A percentile compares a stretch with the other conserved stretches of the same genome.
Conservation (phyloP, 2,797 vertebrate species). For the Pelobates cultripes region DNA sequence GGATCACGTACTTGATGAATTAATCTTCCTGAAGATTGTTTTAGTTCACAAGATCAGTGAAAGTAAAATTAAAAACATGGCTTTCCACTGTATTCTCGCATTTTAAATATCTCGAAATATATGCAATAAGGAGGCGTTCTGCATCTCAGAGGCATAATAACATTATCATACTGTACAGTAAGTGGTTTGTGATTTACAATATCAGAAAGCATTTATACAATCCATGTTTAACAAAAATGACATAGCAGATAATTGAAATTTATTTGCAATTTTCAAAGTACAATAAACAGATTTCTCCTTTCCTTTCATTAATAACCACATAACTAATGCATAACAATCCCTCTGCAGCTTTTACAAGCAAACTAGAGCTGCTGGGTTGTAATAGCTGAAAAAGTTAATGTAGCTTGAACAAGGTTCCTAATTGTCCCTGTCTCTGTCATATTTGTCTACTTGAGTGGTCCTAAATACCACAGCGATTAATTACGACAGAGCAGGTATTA, state of each 20-base stretch:
- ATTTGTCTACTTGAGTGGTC: slow-evolving; percentile 96
- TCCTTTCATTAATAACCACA: slow-evolving; percentile 89
- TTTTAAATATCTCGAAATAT: slow-evolving; percentile 14
- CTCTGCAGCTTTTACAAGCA: slow-evolving; percentile 86
- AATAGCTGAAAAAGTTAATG: slow-evolving; percentile 97
- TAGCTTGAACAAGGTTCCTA: slow-evolving; percentile 97
- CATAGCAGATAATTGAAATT: slow-evolving; percentile 93
- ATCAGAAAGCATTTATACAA: slow-evolving; percentile 76
- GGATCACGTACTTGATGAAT: too few relatives aligned
- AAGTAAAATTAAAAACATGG: not conserved
- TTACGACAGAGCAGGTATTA: slow-evolving; percentile 92
- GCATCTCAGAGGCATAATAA: slow-evolving; percentile 69
- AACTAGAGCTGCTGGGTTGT: slow-evolving; percentile 86
- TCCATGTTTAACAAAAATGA: slow-evolving; percentile 84
- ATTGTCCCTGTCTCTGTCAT: slow-evolving; percentile 99
- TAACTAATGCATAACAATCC: slow-evolving; percentile 84
- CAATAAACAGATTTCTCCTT: slow-evolving; percentile 91
- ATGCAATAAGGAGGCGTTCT: slow-evolving; percentile 68
- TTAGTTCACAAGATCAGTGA: not conserved
- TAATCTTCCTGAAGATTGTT: too few relatives aligned
- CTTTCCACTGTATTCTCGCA: not conserved
- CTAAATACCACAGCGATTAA: slow-evolving; percentile 98
- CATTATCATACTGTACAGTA: slow-evolving; percentile 74
- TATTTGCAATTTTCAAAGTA: slow-evolving; percentile 91
- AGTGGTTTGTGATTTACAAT: slow-evolving; percentile 79